Percentiles rank a stretch among this genome's conserved stretches.
Conservation (phyloP, 92 coral and sea anemone species). For the Plumapathes pennacea region DNA sequence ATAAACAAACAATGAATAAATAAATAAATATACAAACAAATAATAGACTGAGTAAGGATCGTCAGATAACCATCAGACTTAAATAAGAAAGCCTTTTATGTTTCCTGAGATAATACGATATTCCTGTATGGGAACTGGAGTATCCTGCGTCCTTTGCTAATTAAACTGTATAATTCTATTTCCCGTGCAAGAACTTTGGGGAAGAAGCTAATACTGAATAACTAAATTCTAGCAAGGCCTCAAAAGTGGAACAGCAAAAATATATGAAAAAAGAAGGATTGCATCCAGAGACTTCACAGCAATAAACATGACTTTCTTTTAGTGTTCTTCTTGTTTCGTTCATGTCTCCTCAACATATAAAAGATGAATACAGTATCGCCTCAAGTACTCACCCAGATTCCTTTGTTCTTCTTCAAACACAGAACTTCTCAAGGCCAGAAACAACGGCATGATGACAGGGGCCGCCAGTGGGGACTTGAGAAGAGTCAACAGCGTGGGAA, state of each 20-base stretch:
- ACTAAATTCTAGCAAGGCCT: no score
- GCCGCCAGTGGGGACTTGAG: conserved; percentile 88
- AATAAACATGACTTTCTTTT: no score
- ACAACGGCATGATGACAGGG: conserved; percentile 49
- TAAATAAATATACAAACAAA: neutral
- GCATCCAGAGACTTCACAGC: neutral
- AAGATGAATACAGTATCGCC: no score
- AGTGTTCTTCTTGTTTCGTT: no score
- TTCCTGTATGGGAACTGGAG: no score
- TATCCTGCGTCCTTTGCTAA: no score
- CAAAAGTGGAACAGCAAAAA: conserved; percentile 1
- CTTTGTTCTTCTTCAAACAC: conserved; percentile 48
- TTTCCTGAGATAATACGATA: no score
- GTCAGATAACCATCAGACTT: neutral
- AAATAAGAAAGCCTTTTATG: no score
- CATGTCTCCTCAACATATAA: no score
- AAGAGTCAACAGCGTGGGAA: conserved; percentile 57
- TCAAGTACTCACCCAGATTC: conserved; percentile 59
- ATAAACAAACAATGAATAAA: neutral
- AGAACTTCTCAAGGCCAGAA: conserved; percentile 69
- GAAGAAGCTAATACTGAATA: no score
- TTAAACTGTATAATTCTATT: no score
- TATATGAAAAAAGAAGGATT: neutral
- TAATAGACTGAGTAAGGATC: neutral
- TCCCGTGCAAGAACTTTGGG: no score